phyloP scores from a whole-genome alignment of 2,888 invertebrate genomes.

The Drosophila hawaiiensis region DNA sequence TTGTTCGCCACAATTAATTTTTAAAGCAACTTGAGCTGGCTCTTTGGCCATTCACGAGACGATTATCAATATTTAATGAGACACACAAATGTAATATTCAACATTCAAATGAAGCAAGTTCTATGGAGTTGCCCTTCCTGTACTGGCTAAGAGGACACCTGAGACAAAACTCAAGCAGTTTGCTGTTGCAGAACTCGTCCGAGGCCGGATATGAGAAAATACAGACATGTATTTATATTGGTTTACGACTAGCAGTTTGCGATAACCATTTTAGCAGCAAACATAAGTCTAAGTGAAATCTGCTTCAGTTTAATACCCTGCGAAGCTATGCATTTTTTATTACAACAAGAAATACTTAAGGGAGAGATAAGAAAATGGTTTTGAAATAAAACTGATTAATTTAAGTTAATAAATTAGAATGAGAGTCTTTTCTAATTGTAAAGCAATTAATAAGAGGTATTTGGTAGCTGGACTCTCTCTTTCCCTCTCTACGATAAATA shows the following conservation, averaged over 20 bases:
- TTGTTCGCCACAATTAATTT: constrained; percentile 14
- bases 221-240: constrained; percentile 17
- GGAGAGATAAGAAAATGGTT: neutral
- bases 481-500: neutral
- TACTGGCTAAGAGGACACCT: constrained; percentile 18
- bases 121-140: constrained; percentile 1
- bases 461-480: neutral
- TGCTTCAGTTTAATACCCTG: neutral
- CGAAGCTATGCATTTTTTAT: neutral
- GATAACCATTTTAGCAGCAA: constrained; percentile 35
- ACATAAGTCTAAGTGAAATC: neutral
- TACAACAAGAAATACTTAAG: neutral
- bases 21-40: constrained; percentile 11
- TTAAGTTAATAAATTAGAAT: neutral
- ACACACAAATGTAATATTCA: constrained; percentile 25
- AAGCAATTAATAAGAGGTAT: neutral
- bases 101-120: constrained; percentile 27
- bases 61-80: constrained; percentile 13
- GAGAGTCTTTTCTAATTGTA: neutral
- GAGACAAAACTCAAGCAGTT: constrained; percentile 16
- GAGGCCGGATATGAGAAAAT: constrained; percentile 47
- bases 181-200: constrained; percentile 30
- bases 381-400: neutral
- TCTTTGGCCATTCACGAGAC: constrained; percentile 9
- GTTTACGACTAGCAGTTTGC: constrained; percentile 13